Conservation (phyloP, 1,140 invertebrate species). For the Thaumatotibia leucotreta region DNA sequence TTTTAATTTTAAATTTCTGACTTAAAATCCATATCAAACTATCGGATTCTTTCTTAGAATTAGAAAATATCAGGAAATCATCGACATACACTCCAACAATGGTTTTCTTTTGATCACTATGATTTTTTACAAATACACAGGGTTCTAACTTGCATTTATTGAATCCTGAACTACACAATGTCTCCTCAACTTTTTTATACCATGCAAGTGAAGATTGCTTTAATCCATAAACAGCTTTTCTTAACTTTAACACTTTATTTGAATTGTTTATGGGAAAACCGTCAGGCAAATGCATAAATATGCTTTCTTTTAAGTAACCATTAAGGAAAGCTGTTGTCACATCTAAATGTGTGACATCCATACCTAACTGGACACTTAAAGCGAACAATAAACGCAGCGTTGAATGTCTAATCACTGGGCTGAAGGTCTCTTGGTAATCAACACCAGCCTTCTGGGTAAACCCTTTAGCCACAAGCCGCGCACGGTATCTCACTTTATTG, state of each 20-base stretch:
- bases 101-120: constrained; percentile 19
- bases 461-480: constrained; percentile 53
- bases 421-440: constrained; percentile 55
- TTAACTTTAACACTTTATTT: constrained; percentile 22
- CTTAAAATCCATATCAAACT: constrained; percentile 23
- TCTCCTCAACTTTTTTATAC: too few relatives aligned
- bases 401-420: constrained; percentile 45
- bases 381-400: constrained; percentile 37
- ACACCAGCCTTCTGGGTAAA: constrained; percentile 50
- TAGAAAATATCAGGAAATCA: constrained; percentile 38
- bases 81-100: constrained; percentile 34
- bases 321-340: constrained; percentile 59
- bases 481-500: constrained; percentile 38
- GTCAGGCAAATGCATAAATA: constrained; percentile 55
- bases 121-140: constrained; percentile 33
- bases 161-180: too few relatives aligned
- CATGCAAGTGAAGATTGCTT: constrained; percentile 27
- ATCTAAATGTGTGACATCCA: constrained; percentile 50
- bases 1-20: constrained; percentile 29
- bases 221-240: constrained; percentile 24
- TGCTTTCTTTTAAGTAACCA: constrained; percentile 42
- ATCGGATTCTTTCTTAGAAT: constrained; percentile 22
- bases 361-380: too few relatives aligned
- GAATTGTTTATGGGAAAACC: constrained; percentile 34
- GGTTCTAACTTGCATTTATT: too few relatives aligned